Conservation (phyloP, 2,888 invertebrate genomes). For the Ligdia adustata region DNA sequence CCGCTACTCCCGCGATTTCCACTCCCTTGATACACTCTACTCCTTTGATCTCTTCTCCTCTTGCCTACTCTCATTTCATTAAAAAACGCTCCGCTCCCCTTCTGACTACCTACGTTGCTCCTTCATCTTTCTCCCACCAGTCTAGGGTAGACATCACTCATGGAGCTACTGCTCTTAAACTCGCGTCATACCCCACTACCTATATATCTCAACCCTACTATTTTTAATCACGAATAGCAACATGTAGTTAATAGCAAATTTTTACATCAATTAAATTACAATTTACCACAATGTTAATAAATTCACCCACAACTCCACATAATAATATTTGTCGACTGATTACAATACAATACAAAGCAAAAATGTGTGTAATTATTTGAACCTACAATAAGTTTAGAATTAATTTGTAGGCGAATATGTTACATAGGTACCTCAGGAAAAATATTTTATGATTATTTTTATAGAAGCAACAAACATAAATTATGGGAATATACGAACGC, state of each 20-base stretch:
- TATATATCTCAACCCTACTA: constrained; percentile 28
- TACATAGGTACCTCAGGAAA: no score
- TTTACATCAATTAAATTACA: not conserved
- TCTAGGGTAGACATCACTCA: constrained; percentile 52
- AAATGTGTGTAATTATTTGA: no score
- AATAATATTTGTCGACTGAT: constrained; percentile 11
- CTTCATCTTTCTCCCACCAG: constrained; percentile 53
- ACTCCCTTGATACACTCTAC: constrained; percentile 51
- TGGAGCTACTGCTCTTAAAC: constrained; percentile 41
- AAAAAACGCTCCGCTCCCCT: constrained; percentile 59
- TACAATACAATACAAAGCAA: not conserved
- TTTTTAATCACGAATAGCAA: constrained; percentile 3
- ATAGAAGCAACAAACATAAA: no score
- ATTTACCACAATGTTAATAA: constrained; percentile 11
- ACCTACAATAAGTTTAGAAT: no score
- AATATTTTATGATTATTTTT: no score
- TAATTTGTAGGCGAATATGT: no score
- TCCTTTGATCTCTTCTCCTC: constrained; percentile 51
- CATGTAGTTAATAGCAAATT: not conserved
- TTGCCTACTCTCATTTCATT: constrained; percentile 52
- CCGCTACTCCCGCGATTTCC: constrained; percentile 45
- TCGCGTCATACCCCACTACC: constrained; percentile 49
- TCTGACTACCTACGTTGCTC: constrained; percentile 47
- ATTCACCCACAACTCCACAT: not conserved
- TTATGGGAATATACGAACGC: no score